Percentiles rank a stretch among this genome's conserved stretches.
These are phyloP conservation scores for Peromyscus attwateri DNA, from an alignment of 2,797 vertebrate species.

Conservation along the genomic window DNA sequence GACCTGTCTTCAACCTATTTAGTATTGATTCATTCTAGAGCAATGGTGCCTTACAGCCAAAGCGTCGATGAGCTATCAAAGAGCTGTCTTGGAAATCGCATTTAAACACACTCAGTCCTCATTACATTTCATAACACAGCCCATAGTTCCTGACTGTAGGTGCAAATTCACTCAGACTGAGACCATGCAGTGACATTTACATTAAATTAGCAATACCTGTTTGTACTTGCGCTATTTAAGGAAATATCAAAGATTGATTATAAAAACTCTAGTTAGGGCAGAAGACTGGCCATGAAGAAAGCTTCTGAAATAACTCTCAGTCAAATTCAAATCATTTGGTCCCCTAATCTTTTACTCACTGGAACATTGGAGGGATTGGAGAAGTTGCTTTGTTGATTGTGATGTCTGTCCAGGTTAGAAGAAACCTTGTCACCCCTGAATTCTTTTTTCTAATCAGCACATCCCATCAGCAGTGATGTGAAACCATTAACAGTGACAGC, in stretches of 20 bases:
- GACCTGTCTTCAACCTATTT: not conserved
- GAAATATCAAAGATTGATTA: conserved; percentile 5
- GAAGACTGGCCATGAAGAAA: not conserved
- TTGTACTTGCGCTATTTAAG: conserved; percentile 21
- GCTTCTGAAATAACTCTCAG: not conserved
- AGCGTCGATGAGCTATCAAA: not conserved
- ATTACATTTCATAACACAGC: conserved; percentile 22
- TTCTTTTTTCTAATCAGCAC: not conserved
- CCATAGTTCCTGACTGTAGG: not conserved
- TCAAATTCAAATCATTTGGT: not conserved
- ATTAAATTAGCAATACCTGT: not conserved
- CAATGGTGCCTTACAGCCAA: conserved; percentile 12
- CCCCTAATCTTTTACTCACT: not conserved
- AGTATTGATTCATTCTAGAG: not conserved
- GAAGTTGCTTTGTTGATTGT: not conserved
- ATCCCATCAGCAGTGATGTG: not conserved
- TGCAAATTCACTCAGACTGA: not conserved
- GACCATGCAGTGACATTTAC: not conserved
- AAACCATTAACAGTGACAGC: not conserved
- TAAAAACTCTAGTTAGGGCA: not conserved
- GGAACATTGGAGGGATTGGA: not conserved
- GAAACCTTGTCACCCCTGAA: not conserved
- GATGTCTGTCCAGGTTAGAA: not conserved
- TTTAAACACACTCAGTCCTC: conserved; percentile 43
- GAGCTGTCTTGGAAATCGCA: conserved; percentile 47